These are phyloP conservation scores for Atta texana DNA, from an alignment of 1,140 invertebrate species.

Conservation along the genomic window DNA sequence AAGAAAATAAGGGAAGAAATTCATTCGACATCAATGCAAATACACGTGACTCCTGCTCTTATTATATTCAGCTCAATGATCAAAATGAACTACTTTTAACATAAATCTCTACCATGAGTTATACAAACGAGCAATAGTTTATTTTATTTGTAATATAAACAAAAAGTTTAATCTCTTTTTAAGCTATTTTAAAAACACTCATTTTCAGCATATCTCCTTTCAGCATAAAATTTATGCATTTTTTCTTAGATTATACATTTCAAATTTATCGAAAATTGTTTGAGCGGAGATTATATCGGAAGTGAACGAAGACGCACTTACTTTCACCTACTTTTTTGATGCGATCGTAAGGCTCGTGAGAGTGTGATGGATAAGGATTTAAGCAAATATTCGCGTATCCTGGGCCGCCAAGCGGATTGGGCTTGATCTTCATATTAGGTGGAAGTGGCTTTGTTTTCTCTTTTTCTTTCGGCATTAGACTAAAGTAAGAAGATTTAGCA, in stretches of 20 bases:
- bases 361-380: constrained; percentile 75
- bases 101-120: constrained; percentile 42
- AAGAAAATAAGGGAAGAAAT: constrained; percentile 11
- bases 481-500: constrained; percentile 76
- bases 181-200: background rate
- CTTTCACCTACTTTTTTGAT: constrained; percentile 40
- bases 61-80: constrained; percentile 35
- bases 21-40: constrained; percentile 15
- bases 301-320: constrained; percentile 41
- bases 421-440: constrained; percentile 79
- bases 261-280: constrained; percentile 11
- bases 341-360: constrained; percentile 73
- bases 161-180: background rate
- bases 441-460: constrained; percentile 27
- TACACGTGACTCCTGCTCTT: background rate
- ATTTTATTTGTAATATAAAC: background rate
- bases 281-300: constrained; percentile 11
- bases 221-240: background rate
- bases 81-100: constrained; percentile 34
- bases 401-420: constrained; percentile 78
- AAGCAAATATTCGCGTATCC: constrained; percentile 79
- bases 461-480: constrained; percentile 53
- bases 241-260: background rate
- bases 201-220: background rate
- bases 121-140: background rate